A percentile compares a stretch with the other conserved stretches of the same genome.
phyloP scores from a whole-genome alignment of 2,888 invertebrate species.

The Penaeus monodon region DNA sequence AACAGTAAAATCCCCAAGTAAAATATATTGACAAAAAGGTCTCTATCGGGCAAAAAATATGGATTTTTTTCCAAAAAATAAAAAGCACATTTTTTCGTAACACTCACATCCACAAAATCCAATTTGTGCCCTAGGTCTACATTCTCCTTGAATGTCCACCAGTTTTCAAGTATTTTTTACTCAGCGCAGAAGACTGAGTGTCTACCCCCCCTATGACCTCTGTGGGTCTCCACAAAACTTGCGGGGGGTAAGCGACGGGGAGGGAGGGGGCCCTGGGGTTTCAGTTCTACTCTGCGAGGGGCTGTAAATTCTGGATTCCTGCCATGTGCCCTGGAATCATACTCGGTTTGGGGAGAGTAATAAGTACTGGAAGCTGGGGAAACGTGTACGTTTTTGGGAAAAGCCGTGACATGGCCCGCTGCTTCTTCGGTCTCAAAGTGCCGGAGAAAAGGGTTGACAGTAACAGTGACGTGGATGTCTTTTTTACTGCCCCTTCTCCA shows the following conservation, averaged over 20 bases:
- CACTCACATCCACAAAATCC: too few relatives aligned
- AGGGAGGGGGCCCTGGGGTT: constrained; percentile 47
- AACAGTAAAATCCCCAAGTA: too few relatives aligned
- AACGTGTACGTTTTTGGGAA: constrained; percentile 54
- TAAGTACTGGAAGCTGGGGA: constrained; percentile 50
- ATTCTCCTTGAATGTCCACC: too few relatives aligned
- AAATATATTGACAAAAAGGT: too few relatives aligned
- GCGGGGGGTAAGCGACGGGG: constrained; percentile 44
- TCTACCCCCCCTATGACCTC: constrained; percentile 60
- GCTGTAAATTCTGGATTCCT: constrained; percentile 47
- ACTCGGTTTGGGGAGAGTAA: constrained; percentile 37
- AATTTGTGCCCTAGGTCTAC: too few relatives aligned
- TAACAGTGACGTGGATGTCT: constrained; percentile 86
- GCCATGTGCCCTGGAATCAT: constrained; percentile 30
- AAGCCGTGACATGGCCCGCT: constrained; percentile 76
- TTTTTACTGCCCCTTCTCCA: constrained; percentile 70
- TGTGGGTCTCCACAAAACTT: constrained; percentile 60
- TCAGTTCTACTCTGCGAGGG: constrained; percentile 50
- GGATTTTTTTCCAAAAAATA: too few relatives aligned
- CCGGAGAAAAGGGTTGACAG: constrained; percentile 77
- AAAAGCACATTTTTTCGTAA: too few relatives aligned
- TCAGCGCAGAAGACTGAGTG: constrained; percentile 55
- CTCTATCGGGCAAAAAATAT: too few relatives aligned
- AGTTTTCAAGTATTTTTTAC: neutral
- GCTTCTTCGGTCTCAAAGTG: constrained; percentile 90